Conservation (phyloP, 2,113 vertebrate genomes). For the Equus przewalskii region DNA sequence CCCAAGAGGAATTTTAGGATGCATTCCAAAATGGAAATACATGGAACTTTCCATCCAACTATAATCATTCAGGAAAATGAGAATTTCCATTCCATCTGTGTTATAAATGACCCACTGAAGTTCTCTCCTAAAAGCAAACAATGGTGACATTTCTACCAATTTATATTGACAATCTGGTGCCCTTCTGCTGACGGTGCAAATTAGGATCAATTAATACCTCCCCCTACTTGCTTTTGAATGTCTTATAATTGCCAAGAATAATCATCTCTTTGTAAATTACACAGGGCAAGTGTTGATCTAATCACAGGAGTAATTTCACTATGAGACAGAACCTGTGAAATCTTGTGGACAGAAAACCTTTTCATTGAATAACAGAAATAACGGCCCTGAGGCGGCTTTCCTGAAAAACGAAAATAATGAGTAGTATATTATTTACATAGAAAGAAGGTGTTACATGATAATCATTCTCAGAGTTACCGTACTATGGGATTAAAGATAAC, state of each 20-base stretch:
- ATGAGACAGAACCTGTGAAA: slow-evolving; percentile 4
- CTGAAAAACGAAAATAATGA: slow-evolving; percentile 5
- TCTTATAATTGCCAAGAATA: slow-evolving; percentile 35
- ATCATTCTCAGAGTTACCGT: background rate
- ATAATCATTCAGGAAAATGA: background rate
- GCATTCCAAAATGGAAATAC: slow-evolving; percentile 14
- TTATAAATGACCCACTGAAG: background rate
- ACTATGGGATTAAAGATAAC: background rate
- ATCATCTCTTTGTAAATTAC: background rate
- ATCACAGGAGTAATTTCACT: slow-evolving; percentile 11
- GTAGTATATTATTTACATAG: background rate
- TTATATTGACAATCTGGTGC: slow-evolving; percentile 29
- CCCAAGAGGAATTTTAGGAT: background rate
- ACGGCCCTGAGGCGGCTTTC: background rate
- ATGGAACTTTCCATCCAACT: background rate
- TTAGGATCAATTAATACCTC: background rate
- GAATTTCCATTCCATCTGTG: background rate
- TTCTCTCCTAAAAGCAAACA: slow-evolving; percentile 39
- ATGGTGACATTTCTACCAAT: background rate
- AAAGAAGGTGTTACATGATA: background rate
- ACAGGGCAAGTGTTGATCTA: background rate
- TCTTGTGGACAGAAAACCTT: slow-evolving; percentile 1
- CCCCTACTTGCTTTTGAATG: background rate
- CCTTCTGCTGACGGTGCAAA: background rate
- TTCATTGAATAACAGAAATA: slow-evolving; percentile 29